Conservation (phyloP, 2,888 invertebrate genomes). For the Melangyna quadrimaculata region DNA sequence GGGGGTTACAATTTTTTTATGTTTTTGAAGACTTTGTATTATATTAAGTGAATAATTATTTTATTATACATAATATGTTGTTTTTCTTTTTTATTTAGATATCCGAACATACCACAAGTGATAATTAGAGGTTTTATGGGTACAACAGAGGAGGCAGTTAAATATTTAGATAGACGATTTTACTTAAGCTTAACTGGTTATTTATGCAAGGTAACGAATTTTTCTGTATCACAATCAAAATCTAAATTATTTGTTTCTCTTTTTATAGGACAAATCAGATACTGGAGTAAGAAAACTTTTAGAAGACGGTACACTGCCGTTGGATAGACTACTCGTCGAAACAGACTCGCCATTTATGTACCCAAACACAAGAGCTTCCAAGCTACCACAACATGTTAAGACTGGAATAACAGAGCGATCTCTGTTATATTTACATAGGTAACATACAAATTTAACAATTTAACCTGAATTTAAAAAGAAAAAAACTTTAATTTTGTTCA, state of each 20-base stretch:
- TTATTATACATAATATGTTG: no score
- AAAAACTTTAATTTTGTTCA: neutral
- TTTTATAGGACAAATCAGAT: slow-evolving; percentile 92
- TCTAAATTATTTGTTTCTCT: neutral
- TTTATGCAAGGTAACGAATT: slow-evolving; percentile 79
- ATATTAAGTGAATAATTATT: no score
- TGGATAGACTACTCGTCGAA: slow-evolving; percentile 93
- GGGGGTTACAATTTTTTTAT: no score
- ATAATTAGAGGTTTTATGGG: slow-evolving; percentile 96
- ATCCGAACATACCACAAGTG: slow-evolving; percentile 86
- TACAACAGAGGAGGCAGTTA: slow-evolving; percentile 90
- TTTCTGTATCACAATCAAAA: neutral
- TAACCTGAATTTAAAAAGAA: neutral
- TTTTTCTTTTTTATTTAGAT: slow-evolving; percentile 74
- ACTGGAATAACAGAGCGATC: slow-evolving; percentile 92
- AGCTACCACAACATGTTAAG: slow-evolving; percentile 93
- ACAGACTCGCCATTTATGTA: slow-evolving; percentile 98
- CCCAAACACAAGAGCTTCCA: slow-evolving; percentile 95
- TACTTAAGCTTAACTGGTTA: slow-evolving; percentile 91
- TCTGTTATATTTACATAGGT: slow-evolving; percentile 81
- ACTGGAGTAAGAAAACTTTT: slow-evolving; percentile 92
- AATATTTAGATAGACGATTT: slow-evolving; percentile 92
- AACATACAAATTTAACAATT: neutral
- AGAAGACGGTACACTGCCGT: slow-evolving; percentile 89
- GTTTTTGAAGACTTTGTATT: no score